phyloP scores from a whole-genome alignment of 30 jellyfish, hydroid and myxozoan species.

The Sanderia malayensis region DNA sequence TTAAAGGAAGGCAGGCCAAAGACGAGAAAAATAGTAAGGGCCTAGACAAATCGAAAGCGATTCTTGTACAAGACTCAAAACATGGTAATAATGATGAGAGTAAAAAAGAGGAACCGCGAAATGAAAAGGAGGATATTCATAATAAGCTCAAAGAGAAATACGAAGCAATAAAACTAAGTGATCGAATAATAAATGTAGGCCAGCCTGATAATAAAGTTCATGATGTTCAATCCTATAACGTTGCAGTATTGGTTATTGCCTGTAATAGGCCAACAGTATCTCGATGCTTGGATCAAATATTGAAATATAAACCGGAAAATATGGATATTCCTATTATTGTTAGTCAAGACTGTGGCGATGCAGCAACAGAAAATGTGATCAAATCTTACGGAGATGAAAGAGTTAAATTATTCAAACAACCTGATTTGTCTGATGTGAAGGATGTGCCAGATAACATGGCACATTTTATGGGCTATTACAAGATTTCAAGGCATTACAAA shows the following conservation, averaged over 20 bases:
- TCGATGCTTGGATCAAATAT: conserved; percentile 86
- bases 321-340: conserved; percentile 82
- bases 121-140: not conserved
- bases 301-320: conserved; percentile 65
- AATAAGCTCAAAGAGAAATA: not conserved
- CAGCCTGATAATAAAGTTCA: not conserved
- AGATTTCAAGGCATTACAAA: conserved; percentile 91
- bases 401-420: conserved; percentile 80
- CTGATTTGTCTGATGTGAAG: conserved; percentile 76
- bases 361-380: conserved; percentile 81
- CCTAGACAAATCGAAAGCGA: not conserved
- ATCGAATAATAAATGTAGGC: not conserved
- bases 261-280: conserved; percentile 96
- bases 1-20: not conserved
- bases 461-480: conserved; percentile 90
- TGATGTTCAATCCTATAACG: conserved; percentile 17
- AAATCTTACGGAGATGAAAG: conserved; percentile 80
- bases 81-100: not conserved
- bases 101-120: not conserved
- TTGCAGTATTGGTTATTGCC: conserved; percentile 80
- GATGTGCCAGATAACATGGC: conserved; percentile 79
- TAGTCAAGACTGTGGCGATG: conserved; percentile 98
- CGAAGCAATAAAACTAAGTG: not conserved
- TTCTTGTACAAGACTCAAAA: not conserved
- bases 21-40: not conserved